Evolutionary conservation across 2,797 vertebrate genomes (phyloP), one percentile per base, ranked within the genome.

Genomic region (Smutsia temminckii): DNA sequence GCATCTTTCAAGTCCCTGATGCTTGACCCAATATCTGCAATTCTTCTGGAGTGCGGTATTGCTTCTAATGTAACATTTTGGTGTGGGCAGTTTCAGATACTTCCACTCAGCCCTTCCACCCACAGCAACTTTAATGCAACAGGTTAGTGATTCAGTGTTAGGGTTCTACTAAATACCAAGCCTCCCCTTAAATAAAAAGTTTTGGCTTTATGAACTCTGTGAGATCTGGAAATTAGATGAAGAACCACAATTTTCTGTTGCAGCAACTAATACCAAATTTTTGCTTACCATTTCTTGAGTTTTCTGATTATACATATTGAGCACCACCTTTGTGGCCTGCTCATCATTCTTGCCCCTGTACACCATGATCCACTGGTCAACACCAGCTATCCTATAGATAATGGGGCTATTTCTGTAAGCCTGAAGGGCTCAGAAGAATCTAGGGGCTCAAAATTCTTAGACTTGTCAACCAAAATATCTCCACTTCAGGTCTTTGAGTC

Each of bases 371-470:
- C 64, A 61, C 46, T 66, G 74, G 64, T 53, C 64, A 77, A 40
- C 69, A 49, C 13, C 20, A 88, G 40, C 27, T n/a, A 84, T 17
- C n/a, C 57, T 72, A 3, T 18, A 79, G 49, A 29, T 21, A 85
- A 83, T 78, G 71, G 55, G 61, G 85, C 71, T 96, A 92, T 89
- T 91, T 92, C 63, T 93, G 79, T 59, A 49, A 85, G 25, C 64
- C 92, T 89, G 8, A n/a, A 93, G 37, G 40, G 10, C 46, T 84
- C 46, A 29, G 74, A 86, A 84, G 80, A 89, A 95, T 91, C 78
- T 63, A 95, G 23, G 29, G 92, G 74, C 68, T 93, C 92, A 20
- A 74, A 90, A 34, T 92, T 93, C 89, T 89, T 69, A 75, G 27
- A 11, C 34, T 68, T 88, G 21, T 91, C 61, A 90, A 61, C 64